A percentile compares a stretch with the other conserved stretches of the same genome.
Conservation (phyloP, 2,888 invertebrate genomes). For the Chelonus formosanus region DNA sequence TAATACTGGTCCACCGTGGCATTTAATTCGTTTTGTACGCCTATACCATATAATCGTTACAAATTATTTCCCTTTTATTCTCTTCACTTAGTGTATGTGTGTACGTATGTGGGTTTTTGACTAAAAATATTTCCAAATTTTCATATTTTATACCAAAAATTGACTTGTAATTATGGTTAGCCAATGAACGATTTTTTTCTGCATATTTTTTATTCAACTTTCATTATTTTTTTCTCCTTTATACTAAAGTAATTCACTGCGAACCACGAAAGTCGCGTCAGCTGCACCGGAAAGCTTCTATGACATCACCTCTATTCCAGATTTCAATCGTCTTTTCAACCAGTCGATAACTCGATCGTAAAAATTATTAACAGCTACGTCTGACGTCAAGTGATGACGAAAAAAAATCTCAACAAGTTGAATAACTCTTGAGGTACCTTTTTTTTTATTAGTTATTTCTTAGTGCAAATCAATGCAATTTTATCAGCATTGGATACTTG, state of each 20-base stretch:
- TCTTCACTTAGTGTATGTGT: no score
- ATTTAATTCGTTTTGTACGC: constrained; percentile 27
- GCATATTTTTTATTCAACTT: not conserved
- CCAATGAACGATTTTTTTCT: constrained; percentile 26
- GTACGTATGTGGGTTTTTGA: no score
- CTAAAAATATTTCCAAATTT: not conserved
- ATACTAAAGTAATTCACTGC: constrained; percentile 1
- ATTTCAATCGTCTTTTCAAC: constrained; percentile 10
- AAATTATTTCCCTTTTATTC: constrained; percentile 23
- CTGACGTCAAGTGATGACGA: constrained; percentile 2
- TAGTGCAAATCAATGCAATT: no score
- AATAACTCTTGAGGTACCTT: not conserved
- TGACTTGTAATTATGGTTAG: constrained; percentile 35
- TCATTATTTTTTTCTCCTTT: not conserved
- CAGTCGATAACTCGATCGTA: constrained; percentile 6
- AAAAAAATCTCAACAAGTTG: not conserved
- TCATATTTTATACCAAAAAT: constrained; percentile 38
- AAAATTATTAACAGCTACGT: constrained; percentile 1
- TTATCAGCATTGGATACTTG: not conserved
- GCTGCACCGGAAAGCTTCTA: constrained; percentile 7
- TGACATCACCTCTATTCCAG: constrained; percentile 8
- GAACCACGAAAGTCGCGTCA: constrained; percentile 10
- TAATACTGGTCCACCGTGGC: constrained; percentile 18
- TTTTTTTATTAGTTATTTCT: not conserved
- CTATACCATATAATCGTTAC: constrained; percentile 29